These are phyloP conservation scores for Anoplolepis gracilipes DNA, from an alignment of 1,140 invertebrate species.

Conservation along the genomic window DNA sequence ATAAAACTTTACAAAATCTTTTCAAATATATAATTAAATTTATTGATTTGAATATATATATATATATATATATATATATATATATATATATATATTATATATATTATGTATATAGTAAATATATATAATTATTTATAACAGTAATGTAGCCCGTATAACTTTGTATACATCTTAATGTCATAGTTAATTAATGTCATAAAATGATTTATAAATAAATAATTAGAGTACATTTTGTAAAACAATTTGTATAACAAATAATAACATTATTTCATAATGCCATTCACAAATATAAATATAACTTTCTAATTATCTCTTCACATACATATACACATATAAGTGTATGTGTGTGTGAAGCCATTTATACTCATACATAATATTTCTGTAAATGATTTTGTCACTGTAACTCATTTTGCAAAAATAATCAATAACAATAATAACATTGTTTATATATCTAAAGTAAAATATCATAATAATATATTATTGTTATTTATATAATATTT, in stretches of 20 bases:
- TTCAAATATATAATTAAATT: constrained; percentile 58
- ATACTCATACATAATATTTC: background rate
- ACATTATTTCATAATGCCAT: constrained; percentile 2
- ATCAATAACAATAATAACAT: background rate
- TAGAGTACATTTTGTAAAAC: constrained; percentile 12
- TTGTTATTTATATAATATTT: constrained; percentile 58
- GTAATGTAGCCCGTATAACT: constrained; percentile 34
- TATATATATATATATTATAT: constrained; percentile 60
- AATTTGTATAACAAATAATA: constrained; percentile 3
- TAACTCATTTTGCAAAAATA: constrained; percentile 3
- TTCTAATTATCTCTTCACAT: background rate
- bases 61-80: constrained; percentile 62
- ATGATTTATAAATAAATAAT: constrained; percentile 19
- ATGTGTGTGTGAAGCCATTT: background rate
- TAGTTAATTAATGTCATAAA: background rate
- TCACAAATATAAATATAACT: background rate
- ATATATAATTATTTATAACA: constrained; percentile 54
- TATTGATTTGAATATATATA: constrained; percentile 58
- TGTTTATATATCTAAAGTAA: background rate
- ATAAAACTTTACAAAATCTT: background rate
- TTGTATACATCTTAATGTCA: constrained; percentile 20
- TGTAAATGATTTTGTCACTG: constrained; percentile 8
- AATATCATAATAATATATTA: background rate
- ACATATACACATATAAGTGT: background rate
- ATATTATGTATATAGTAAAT: constrained; percentile 48